Base-by-base conservation (phyloP, 2,888 invertebrate genomes). In the Eupithecia pulchellata region DNA sequence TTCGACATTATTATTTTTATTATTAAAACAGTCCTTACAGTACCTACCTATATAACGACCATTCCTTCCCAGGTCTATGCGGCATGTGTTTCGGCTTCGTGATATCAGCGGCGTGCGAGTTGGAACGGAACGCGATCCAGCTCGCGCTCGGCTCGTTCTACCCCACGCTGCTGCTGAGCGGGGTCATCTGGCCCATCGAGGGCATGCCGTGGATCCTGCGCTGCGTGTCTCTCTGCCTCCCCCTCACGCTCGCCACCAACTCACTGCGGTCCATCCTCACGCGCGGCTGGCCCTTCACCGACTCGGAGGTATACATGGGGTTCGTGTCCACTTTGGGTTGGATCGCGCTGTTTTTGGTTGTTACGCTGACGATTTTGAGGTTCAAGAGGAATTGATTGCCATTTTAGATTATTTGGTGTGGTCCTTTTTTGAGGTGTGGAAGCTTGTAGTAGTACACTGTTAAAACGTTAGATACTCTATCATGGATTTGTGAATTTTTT, bases 1-100 rank as follows among this genome's bases (percentile, higher is more conserved):
- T n/a, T n/a, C n/a, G n/a, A n/a, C n/a, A n/a, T n/a, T n/a, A n/a
- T n/a, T n/a, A n/a, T n/a, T n/a, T n/a, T n/a, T n/a, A n/a, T n/a
- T n/a, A n/a, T n/a, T n/a, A n/a, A n/a, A n/a, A n/a, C n/a, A n/a
- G n/a, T n/a, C n/a, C n/a, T n/a, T n/a, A n/a, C n/a, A n/a, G 9
- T 42, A 20, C 42, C 42, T 14, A 36, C 34, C 2, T 14, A 17
- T 17, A 8, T 42, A 27, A 55, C 13, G 25, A 14, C 14, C 55
- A n/a, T 55, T 55, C 36, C 17, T 17, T 80, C 78, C 34, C 88
- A 94, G 94, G 97, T 77, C 95, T 98, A 52, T 98, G 98, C 89
- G 99, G 99, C 80, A 99, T 99, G 99, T 98, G 98, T 86, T 98
- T 98, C 92, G 99, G 99, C 71, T 98, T 99, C 91, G 97, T 99